These are phyloP conservation scores for Pyrocoelia pectoralis DNA, from an alignment of 2,888 invertebrate species.

Conservation along the genomic window DNA sequence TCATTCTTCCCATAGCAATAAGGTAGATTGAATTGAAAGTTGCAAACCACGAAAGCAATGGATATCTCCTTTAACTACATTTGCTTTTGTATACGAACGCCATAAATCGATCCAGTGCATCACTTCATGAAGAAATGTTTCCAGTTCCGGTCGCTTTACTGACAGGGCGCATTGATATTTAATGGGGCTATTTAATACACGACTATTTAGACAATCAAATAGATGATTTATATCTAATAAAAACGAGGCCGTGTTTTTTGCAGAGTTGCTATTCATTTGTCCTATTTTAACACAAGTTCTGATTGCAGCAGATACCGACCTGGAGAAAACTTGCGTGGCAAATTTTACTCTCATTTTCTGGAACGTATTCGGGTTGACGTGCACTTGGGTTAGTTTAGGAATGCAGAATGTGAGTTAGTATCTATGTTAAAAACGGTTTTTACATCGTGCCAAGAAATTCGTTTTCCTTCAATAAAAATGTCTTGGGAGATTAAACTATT, in stretches of 20 bases:
- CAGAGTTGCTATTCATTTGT: background rate
- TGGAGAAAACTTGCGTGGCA: background rate
- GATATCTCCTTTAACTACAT: too few relatives aligned
- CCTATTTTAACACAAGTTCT: background rate
- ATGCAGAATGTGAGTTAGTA: background rate
- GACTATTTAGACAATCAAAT: constrained; percentile 1
- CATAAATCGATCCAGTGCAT: too few relatives aligned
- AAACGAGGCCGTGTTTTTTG: background rate
- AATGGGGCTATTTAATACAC: background rate
- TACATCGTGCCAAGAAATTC: constrained; percentile 2
- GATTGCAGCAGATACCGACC: background rate
- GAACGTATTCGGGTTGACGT: background rate
- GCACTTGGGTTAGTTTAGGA: background rate
- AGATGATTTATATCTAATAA: background rate
- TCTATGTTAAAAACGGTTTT: background rate
- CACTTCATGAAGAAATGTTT: constrained; percentile 1
- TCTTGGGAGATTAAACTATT: background rate
- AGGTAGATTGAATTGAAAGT: background rate
- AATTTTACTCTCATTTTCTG: background rate
- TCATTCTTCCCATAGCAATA: background rate
- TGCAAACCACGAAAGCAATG: too few relatives aligned
- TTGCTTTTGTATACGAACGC: too few relatives aligned
- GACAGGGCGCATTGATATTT: too few relatives aligned
- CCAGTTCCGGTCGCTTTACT: too few relatives aligned
- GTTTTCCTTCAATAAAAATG: background rate